Evolutionary conservation across 2,113 vertebrate species (phyloP).

Genomic region (Thalassoma bifasciatum): DNA sequence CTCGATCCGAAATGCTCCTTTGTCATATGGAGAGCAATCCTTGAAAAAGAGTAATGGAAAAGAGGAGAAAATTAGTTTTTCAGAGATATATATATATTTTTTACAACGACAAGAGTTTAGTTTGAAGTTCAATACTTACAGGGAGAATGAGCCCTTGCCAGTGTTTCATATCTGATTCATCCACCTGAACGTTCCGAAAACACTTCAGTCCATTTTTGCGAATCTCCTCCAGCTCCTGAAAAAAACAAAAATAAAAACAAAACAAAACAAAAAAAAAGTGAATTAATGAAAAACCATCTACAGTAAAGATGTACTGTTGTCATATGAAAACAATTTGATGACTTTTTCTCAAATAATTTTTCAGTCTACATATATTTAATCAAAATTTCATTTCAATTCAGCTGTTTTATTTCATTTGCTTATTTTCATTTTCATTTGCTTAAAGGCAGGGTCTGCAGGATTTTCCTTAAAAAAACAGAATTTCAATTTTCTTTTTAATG

Average conservation of each 20-base stretch:
- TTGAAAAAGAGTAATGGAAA: conserved; percentile 11
- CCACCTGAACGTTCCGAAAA: conserved; percentile 96
- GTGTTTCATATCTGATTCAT: conserved; percentile 94
- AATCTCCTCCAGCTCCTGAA: conserved; percentile 96
- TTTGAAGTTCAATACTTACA: conserved; percentile 85
- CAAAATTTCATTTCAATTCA: too few species aligned
- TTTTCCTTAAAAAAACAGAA: too few species aligned
- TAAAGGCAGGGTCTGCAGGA: too few species aligned
- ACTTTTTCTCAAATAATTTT: too few species aligned
- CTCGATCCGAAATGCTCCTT: conserved; percentile 98
- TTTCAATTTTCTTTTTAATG: too few species aligned
- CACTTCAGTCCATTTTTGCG: conserved; percentile 92
- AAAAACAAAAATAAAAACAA: too few species aligned
- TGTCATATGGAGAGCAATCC: conserved; percentile 97
- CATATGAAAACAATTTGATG: too few species aligned
- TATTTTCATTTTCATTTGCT: too few species aligned
- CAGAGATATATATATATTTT: neutral
- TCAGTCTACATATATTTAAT: too few species aligned
- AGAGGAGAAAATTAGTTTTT: neutral
- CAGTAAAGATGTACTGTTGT: too few species aligned
- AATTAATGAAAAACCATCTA: too few species aligned
- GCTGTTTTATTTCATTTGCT: too few species aligned
- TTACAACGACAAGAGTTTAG: neutral
- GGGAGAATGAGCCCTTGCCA: conserved; percentile 99
- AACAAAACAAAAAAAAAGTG: neutral